Base-by-base conservation (phyloP, 2,888 invertebrate species). In the Hirtodrosophila trivittata region DNA sequence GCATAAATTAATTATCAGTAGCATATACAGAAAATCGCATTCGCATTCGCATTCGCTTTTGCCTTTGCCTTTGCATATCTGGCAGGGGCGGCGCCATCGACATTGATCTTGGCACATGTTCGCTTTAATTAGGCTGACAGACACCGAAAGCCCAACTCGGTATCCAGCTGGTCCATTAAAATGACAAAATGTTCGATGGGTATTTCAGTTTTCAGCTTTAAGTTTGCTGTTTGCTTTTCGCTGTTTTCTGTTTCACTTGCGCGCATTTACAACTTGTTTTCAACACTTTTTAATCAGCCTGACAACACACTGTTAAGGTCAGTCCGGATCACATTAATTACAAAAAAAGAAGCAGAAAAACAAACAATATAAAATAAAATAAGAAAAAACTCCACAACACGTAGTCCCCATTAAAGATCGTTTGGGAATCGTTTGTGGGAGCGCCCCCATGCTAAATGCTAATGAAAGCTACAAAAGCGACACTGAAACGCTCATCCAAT, bases 81-180 rank as follows among this genome's bases (percentile, higher is more conserved):
- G 35, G 13, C 35, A 25, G 21, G 5, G 62, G 49, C 62, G 86
- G 82, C 86, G 85, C 85, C 85, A 71, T 47, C 75, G 78, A 85
- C 82, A 85, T 87, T 82, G 82, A 87, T 85, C 82, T 85, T 82
- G 81, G 75, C 81, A 85, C 82, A 86, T 86, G 82, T 82, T 87
- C 69, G 52, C 83, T 77, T 82, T 82, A 86, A 82, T 82, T 82
- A 86, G 87, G 59, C 75, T 75, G 65, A 75, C 75, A 77, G 64
- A 33, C 45, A 64, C 35, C 47, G 33, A 55, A 67, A 66, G 59
- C 55, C 33, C 38, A 57, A 45, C 41, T 38, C 52, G 10, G 51
- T 30, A 49, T 43, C 14, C 28, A 28, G n/a, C 28, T 28, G 28
- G 47, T 58, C 77, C 78, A 80, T 73, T 85, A 58, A 82, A 68